Conservation (phyloP, 2,113 vertebrate species). For the Microcebus murinus region DNA sequence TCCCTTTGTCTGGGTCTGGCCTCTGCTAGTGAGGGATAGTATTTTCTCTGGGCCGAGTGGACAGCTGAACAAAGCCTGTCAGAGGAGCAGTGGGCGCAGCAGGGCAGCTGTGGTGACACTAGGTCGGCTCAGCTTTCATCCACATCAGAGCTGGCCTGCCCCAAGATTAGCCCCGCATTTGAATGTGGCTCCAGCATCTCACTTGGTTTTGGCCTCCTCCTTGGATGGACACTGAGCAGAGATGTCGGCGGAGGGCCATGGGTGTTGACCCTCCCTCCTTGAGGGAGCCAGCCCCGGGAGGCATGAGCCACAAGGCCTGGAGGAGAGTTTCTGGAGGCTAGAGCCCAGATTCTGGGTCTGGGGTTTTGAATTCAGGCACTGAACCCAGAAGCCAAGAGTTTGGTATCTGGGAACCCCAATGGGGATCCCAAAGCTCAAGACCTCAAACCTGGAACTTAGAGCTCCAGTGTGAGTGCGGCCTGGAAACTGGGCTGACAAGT, state of each 20-base stretch:
- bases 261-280: slow-evolving; percentile 71
- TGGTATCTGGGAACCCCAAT: neutral
- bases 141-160: slow-evolving; percentile 69
- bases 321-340: slow-evolving; percentile 20
- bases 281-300: slow-evolving; percentile 74
- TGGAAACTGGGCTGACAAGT: neutral
- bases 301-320: slow-evolving; percentile 58
- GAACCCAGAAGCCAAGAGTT: slow-evolving; percentile 8
- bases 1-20: neutral
- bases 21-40: slow-evolving; percentile 31
- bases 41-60: slow-evolving; percentile 61
- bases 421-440: neutral
- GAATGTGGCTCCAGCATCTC: slow-evolving; percentile 78
- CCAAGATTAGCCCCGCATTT: slow-evolving; percentile 74
- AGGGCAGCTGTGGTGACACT: slow-evolving; percentile 78
- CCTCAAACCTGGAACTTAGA: neutral
- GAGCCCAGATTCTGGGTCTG: neutral
- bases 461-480: neutral
- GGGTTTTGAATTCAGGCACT: neutral
- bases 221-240: slow-evolving; percentile 81
- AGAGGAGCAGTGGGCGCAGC: slow-evolving; percentile 17
- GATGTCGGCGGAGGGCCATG: slow-evolving; percentile 79
- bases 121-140: slow-evolving; percentile 79
- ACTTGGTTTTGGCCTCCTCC: slow-evolving; percentile 80
- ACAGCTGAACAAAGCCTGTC: slow-evolving; percentile 69